Evolutionary conservation across 2,797 vertebrate species (phyloP).

Genomic region (Psittacula echo): DNA sequence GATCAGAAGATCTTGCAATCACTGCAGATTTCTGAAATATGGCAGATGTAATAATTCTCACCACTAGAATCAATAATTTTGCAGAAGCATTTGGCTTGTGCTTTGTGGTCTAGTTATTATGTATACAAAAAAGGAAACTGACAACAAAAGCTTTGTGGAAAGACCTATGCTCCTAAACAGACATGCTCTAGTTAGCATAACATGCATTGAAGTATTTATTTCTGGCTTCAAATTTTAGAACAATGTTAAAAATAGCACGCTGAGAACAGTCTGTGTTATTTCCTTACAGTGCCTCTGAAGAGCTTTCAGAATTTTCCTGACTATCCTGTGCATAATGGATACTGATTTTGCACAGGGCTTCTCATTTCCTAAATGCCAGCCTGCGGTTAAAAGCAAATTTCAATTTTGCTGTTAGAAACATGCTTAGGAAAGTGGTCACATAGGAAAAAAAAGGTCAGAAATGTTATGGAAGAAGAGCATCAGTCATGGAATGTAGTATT

Average conservation of each 20-base stretch:
- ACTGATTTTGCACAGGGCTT: neutral
- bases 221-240: constrained; percentile 40
- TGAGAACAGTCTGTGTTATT: constrained; percentile 16
- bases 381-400: constrained; percentile 15
- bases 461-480: neutral
- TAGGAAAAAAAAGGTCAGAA: neutral
- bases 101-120: neutral
- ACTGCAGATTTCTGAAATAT: neutral
- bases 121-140: neutral
- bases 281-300: constrained; percentile 14
- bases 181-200: constrained; percentile 16
- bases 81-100: neutral
- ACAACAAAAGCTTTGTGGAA: neutral
- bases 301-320: neutral
- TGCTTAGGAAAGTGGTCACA: neutral
- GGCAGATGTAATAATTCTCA: neutral
- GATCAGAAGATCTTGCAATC: neutral
- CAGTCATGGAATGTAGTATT: neutral
- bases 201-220: neutral
- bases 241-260: constrained; percentile 43
- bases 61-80: neutral
- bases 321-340: neutral
- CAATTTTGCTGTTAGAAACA: neutral
- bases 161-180: constrained; percentile 1
- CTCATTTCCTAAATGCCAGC: neutral